Evolutionary conservation across 2,797 vertebrate species (phyloP).

Genomic region (Danio albolineatus): DNA sequence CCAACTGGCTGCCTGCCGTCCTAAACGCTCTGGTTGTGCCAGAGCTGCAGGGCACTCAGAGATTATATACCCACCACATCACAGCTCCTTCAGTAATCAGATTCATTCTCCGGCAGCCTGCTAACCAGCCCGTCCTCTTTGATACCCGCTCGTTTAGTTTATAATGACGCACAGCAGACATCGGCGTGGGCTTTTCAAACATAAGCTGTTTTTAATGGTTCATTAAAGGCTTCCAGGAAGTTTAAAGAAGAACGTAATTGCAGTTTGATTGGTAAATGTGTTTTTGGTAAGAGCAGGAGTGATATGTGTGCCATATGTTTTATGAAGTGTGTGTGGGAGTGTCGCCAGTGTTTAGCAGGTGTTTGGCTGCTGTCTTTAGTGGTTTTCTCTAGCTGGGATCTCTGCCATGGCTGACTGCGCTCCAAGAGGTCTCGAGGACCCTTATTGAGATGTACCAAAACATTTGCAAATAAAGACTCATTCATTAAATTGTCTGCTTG

Average conservation of each 20-base stretch:
- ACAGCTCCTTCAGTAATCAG: constrained; percentile 66
- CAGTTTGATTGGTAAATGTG: constrained; percentile 51
- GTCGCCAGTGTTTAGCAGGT: constrained; percentile 53
- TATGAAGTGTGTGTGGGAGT: constrained; percentile 30
- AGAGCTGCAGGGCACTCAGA: constrained; percentile 52
- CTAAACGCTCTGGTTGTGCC: constrained; percentile 50
- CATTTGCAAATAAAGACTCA: constrained; percentile 31
- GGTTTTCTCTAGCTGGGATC: constrained; percentile 37
- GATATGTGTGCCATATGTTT: constrained; percentile 16
- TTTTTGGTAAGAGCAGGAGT: constrained; percentile 37
- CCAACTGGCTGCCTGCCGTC: constrained; percentile 54
- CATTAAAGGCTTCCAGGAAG: constrained; percentile 25
- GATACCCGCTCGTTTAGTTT: constrained; percentile 23
- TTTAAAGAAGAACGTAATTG: constrained; percentile 45
- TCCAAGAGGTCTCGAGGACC: constrained; percentile 48
- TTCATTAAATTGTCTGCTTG: constrained; percentile 13
- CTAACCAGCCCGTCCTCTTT: constrained; percentile 48
- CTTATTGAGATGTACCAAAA: constrained; percentile 68
- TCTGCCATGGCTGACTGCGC: constrained; percentile 62
- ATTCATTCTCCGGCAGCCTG: constrained; percentile 56
- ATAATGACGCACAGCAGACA: constrained; percentile 40
- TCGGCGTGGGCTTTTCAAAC: constrained; percentile 33
- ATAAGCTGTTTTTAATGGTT: constrained; percentile 51
- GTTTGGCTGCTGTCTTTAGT: constrained; percentile 53
- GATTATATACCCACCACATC: constrained; percentile 60